These are phyloP conservation scores for Danio choprae DNA, from an alignment of 2,797 vertebrate genomes.

Conservation along the genomic window DNA sequence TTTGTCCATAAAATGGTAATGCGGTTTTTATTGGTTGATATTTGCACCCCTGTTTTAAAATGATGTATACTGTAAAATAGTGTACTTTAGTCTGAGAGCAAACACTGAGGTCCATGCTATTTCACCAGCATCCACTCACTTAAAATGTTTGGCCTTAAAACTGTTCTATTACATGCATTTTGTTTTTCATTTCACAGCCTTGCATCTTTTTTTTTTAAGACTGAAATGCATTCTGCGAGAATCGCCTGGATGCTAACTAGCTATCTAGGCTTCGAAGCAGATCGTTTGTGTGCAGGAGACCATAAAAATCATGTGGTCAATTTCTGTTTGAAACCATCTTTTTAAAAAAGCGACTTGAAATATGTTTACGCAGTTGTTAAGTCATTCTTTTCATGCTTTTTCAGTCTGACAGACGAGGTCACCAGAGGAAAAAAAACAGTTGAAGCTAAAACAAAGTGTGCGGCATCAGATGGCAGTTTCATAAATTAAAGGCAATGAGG, in stretches of 20 bases:
- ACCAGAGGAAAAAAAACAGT: background rate
- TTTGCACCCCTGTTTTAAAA: too few relatives aligned
- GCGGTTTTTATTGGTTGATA: too few relatives aligned
- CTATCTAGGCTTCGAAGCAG: background rate
- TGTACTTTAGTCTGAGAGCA: too few relatives aligned
- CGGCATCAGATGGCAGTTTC: background rate
- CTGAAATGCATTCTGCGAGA: background rate
- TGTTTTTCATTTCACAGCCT: background rate
- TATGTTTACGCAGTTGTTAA: background rate
- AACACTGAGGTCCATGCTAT: too few relatives aligned
- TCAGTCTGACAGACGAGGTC: constrained; percentile 20
- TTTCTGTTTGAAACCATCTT: constrained; percentile 10
- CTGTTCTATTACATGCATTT: background rate
- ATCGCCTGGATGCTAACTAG: background rate
- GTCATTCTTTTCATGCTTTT: background rate
- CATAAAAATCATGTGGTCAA: background rate
- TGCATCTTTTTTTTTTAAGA: background rate
- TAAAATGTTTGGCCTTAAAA: too few relatives aligned
- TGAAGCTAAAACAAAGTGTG: background rate
- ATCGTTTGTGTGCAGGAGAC: background rate
- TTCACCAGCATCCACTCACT: too few relatives aligned
- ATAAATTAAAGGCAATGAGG: constrained; percentile 27
- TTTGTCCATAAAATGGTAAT: too few relatives aligned
- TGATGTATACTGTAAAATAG: too few relatives aligned
- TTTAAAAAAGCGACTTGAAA: background rate